A percentile compares a stretch with the other conserved stretches of the same genome.
Evolutionary conservation across 2,888 invertebrate genomes (phyloP).

Genomic region (Nebria salina): DNA sequence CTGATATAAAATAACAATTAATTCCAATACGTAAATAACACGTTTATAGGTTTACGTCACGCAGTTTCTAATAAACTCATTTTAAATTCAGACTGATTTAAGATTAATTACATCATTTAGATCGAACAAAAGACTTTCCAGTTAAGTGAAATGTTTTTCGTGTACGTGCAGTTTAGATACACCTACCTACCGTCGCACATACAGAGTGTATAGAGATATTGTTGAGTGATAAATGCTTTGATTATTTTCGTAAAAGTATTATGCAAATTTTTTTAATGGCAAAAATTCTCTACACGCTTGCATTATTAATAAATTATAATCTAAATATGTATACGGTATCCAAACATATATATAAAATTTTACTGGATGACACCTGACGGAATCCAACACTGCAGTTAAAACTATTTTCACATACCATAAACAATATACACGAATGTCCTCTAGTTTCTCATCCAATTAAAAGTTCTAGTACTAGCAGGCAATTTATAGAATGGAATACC

Average conservation of each 20-base stretch:
- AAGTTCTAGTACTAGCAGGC: no score
- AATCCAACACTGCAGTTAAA: no score
- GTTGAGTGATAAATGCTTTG: not conserved
- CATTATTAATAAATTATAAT: not conserved
- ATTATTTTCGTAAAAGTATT: not conserved
- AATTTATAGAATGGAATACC: no score
- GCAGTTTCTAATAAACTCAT: not conserved
- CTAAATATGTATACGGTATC: not conserved
- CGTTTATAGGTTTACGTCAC: not conserved
- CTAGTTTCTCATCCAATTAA: no score
- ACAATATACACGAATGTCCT: no score
- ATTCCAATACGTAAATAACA: not conserved
- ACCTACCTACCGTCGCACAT: not conserved
- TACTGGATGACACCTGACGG: no score
- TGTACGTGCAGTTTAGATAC: not conserved
- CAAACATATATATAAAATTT: no score
- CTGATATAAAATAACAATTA: no score
- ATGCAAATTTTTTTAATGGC: not conserved
- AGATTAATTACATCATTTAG: not conserved
- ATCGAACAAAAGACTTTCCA: not conserved
- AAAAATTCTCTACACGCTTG: not conserved
- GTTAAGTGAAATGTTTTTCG: not conserved
- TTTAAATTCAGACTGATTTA: not conserved
- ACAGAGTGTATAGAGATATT: not conserved
- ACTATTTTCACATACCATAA: no score